Percentiles rank a stretch among this genome's conserved stretches.
These are phyloP conservation scores for Hoplodrina ambigua DNA, from an alignment of 2,888 invertebrate species.

Conservation along the genomic window DNA sequence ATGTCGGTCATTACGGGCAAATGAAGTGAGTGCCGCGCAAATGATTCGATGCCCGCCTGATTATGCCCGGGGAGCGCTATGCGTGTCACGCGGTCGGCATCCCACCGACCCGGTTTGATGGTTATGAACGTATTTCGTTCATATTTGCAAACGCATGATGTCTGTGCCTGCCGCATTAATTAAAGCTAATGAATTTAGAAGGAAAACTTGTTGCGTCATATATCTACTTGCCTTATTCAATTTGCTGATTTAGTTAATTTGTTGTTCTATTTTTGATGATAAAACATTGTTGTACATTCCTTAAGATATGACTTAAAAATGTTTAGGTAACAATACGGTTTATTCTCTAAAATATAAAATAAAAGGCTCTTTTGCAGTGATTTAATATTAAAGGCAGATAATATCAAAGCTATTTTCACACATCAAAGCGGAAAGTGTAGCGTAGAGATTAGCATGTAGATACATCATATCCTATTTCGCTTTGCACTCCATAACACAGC, in stretches of 20 bases:
- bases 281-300: not conserved
- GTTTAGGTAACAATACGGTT: not conserved
- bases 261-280: not conserved
- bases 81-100: slow-evolving; percentile 54
- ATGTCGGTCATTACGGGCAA: slow-evolving; percentile 73
- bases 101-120: slow-evolving; percentile 43
- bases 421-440: slow-evolving; percentile 51
- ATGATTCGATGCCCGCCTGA: slow-evolving; percentile 72
- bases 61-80: slow-evolving; percentile 52
- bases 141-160: slow-evolving; percentile 65
- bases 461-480: slow-evolving; percentile 59
- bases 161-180: slow-evolving; percentile 44
- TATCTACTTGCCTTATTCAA: no score
- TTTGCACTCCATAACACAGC: slow-evolving; percentile 66
- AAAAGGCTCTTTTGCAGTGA: slow-evolving; percentile 25
- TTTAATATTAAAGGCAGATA: slow-evolving; percentile 40
- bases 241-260: not conserved
- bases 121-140: slow-evolving; percentile 63
- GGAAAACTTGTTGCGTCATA: slow-evolving; percentile 21
- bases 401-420: slow-evolving; percentile 49
- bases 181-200: slow-evolving; percentile 29
- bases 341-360: slow-evolving; percentile 13
- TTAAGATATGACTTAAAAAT: not conserved
- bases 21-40: slow-evolving; percentile 76
- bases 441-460: slow-evolving; percentile 64